These are phyloP conservation scores for Leptinotarsa tumamoca DNA, from an alignment of 2,888 invertebrate genomes.

Conservation along the genomic window DNA sequence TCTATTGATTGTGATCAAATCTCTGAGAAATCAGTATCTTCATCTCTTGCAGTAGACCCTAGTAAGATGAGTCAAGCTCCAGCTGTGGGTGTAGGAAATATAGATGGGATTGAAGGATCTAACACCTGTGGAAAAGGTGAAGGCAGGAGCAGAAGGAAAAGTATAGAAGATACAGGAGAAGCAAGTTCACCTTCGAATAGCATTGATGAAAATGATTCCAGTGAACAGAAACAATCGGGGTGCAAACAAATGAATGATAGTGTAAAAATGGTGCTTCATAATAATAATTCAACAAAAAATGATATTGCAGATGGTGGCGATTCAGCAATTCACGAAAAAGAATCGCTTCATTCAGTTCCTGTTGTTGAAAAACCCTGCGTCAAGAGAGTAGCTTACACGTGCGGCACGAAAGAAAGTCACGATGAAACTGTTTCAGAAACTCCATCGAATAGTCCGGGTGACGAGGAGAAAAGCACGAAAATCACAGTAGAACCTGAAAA, in stretches of 20 bases:
- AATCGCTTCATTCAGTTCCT: constrained; percentile 30
- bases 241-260: neutral
- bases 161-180: neutral
- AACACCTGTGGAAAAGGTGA: neutral
- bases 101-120: neutral
- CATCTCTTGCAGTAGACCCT: too few relatives aligned
- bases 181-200: neutral
- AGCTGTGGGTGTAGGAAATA: neutral
- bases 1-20: neutral
- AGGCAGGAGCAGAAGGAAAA: neutral
- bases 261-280: neutral
- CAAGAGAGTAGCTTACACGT: constrained; percentile 50
- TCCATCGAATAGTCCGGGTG: constrained; percentile 1
- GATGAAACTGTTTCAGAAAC: constrained; percentile 17
- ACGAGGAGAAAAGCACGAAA: constrained; percentile 8
- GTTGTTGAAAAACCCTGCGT: constrained; percentile 47
- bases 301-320: neutral
- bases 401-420: constrained; percentile 39
- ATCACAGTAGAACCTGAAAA: constrained; percentile 1
- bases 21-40: too few relatives aligned
- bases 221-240: neutral
- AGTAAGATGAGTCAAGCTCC: constrained; percentile 28
- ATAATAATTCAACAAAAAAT: neutral
- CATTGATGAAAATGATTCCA: neutral
- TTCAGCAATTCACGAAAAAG: constrained; percentile 2